Evolutionary conservation across 2,888 invertebrate genomes (phyloP), one percentile per base, ranked within the genome.

Genomic region (Agrochola lota): DNA sequence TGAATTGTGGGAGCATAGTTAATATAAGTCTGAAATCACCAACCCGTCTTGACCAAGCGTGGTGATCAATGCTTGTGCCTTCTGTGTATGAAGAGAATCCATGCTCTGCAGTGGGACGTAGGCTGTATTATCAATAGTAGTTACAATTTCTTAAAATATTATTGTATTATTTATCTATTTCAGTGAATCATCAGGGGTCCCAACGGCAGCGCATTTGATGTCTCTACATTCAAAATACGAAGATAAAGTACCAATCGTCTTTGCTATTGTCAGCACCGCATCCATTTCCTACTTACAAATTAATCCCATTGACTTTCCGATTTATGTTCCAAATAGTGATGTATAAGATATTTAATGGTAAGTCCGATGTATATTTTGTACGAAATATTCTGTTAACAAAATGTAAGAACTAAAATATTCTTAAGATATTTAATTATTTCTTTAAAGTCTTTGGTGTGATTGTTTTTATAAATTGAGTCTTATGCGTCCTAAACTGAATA

Each of bases 221-320:
- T 85, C 91, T 6, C 89, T 96, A 0, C 91, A 94, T 66, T 85
- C 93, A 0, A 92, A 92, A 73, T 94, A 94, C 76, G 80, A 89
- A 2, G 95, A 96, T 74, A 88, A 91, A 9, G 94, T 96, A 6
- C 88, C 93, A 1, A 93, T 95, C 26, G 89, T 97, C 3, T 95
- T 96, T 70, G 97, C 97, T 0, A 80, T 97, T 7, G 96, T 97
- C 6, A 93, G 94, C n/a, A 86, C 89, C 0, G 94, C 93, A 26
- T 94, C 96, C 0, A 90, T 97, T 7, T 94, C 95, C 12, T 97
- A 96, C 80, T 82, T 97, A 70, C 95, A 96, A 88, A 92, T 97
- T 23, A 95, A 94, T 35, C 92, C 95, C 26, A 90, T 91, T 8
- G 92, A 95, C 63, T 87, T 96, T 70, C 96, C 97, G 0, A 85